Conservation (phyloP, 2,113 vertebrate species). For the Isurus oxyrinchus region DNA sequence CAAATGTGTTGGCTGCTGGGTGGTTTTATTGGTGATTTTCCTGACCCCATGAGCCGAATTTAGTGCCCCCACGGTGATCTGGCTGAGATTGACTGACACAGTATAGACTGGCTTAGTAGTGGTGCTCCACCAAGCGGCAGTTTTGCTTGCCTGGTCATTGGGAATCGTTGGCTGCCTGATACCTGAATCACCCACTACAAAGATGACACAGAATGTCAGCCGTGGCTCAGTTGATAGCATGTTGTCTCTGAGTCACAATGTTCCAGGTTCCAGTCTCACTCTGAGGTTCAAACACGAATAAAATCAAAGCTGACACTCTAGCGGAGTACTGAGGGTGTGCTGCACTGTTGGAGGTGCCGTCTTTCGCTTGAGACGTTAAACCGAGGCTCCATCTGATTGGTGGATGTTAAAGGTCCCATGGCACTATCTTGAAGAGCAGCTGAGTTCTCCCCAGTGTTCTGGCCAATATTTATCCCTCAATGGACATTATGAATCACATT, state of each 20-base stretch:
- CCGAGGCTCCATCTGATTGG: neutral
- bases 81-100: neutral
- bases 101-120: neutral
- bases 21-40: neutral
- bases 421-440: too few species aligned
- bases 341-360: neutral
- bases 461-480: neutral
- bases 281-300: neutral
- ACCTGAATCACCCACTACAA: too few species aligned
- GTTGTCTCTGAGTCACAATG: neutral
- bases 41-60: neutral
- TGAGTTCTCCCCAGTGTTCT: neutral
- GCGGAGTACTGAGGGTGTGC: neutral
- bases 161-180: neutral
- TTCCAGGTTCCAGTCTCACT: neutral
- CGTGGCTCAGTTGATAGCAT: neutral
- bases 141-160: neutral
- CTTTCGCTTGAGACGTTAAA: neutral
- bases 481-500: neutral
- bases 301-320: neutral
- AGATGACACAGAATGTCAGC: neutral
- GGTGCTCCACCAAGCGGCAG: too few species aligned
- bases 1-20: neutral
- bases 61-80: neutral
- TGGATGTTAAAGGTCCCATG: neutral